These are phyloP conservation scores for Helleia helle DNA, from an alignment of 2,888 invertebrate genomes.

Conservation along the genomic window DNA sequence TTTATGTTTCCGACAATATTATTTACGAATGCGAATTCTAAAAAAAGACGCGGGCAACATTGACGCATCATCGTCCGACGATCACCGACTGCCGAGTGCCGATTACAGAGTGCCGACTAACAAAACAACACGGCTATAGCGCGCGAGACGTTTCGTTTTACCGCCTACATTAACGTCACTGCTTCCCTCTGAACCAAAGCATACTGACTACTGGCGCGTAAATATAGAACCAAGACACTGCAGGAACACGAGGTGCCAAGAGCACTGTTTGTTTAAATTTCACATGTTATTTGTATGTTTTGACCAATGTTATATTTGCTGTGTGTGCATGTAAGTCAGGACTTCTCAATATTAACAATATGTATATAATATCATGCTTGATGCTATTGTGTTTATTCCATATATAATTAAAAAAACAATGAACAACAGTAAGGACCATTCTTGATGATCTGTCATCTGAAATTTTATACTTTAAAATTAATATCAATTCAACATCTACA, in stretches of 20 bases:
- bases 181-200: conserved; percentile 54
- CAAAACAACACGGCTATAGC: conserved; percentile 28
- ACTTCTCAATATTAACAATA: too few species aligned
- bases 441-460: too few species aligned
- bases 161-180: conserved; percentile 44
- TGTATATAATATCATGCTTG: too few species aligned
- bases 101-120: too few species aligned
- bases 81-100: conserved; percentile 1
- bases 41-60: conserved; percentile 16
- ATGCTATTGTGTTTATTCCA: too few species aligned
- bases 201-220: conserved; percentile 57
- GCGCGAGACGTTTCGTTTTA: conserved; percentile 21
- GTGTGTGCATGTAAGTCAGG: too few species aligned
- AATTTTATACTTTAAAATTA: too few species aligned
- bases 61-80: conserved; percentile 7
- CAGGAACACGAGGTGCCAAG: conserved; percentile 56
- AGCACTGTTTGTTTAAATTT: conserved; percentile 31
- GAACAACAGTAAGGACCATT: too few species aligned
- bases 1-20: conserved; percentile 31
- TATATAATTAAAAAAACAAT: too few species aligned
- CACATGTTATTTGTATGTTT: conserved; percentile 23
- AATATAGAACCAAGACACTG: conserved; percentile 63
- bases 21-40: conserved; percentile 29
- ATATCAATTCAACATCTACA: too few species aligned
- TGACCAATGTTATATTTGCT: conserved; percentile 17